These are phyloP conservation scores for Andinoacara biseriatus DNA, from an alignment of 2,113 vertebrate genomes.

Conservation along the genomic window DNA sequence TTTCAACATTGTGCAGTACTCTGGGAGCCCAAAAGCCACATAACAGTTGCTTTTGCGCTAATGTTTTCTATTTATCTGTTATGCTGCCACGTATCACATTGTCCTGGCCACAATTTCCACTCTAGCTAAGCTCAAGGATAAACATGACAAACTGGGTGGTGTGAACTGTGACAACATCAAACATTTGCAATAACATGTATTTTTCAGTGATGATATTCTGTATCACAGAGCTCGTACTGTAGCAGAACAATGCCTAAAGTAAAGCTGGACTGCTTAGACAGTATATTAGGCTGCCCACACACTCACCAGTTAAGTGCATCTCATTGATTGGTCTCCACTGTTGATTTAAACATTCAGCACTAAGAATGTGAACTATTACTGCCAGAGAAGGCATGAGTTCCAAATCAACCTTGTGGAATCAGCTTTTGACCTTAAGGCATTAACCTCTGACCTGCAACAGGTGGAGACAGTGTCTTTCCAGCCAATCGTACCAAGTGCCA, in stretches of 20 bases:
- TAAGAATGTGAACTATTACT: conserved; percentile 67
- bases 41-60: conserved; percentile 75
- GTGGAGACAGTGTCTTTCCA: conserved; percentile 80
- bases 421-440: conserved; percentile 80
- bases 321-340: conserved; percentile 42
- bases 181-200: conserved; percentile 31
- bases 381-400: conserved; percentile 74
- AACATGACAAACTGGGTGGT: not conserved
- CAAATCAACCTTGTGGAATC: conserved; percentile 73
- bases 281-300: conserved; percentile 11
- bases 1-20: conserved; percentile 50
- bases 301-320: not conserved
- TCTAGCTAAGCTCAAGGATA: conserved; percentile 32
- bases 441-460: conserved; percentile 82
- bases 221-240: not conserved
- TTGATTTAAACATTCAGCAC: conserved; percentile 75
- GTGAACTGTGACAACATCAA: conserved; percentile 18
- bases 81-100: conserved; percentile 52
- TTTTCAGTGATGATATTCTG: not conserved
- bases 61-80: conserved; percentile 67
- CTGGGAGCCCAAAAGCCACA: conserved; percentile 43
- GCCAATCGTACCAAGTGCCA: conserved; percentile 63
- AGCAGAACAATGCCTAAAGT: not conserved
- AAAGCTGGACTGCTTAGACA: not conserved
- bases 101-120: conserved; percentile 38